Evolutionary conservation across 2,888 invertebrate species (phyloP), one percentile per base, ranked within the genome.

Genomic region (Rhimphoctona megacephalus): DNA sequence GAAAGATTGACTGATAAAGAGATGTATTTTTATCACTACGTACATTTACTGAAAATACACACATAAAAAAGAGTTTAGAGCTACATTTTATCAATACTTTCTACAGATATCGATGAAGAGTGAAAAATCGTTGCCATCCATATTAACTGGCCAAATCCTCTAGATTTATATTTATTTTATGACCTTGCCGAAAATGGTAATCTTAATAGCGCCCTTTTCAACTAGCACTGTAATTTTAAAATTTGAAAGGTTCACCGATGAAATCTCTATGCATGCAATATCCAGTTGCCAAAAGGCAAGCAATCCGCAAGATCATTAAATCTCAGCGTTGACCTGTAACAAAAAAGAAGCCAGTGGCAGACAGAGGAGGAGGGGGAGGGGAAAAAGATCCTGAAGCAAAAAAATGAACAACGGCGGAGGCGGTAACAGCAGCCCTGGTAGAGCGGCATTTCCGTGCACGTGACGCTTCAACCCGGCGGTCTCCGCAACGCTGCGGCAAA

Each of bases 361-460:
- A 61, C 64, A 25, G 22, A 5, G n/a, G 14, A 43, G 64, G 17
- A 54, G 64, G n/a, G n/a, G 49, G 36, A 46, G 30, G 61, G 17
- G 54, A 25, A 30, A 57, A 61, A 25, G 30, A 30, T 61, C 17
- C 30, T 17, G 17, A 67, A 64, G 22, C 14, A 57, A 83, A 70
- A 83, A 83, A 83, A 52, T 76, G 66, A 64, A 81, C 77, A 81
- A 73, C 86, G 81, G 74, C 83, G 66, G 43, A 80, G 76, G 78
- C 64, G 74, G 81, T 43, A 76, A 76, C 70, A 80, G 84, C 81
- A 76, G 85, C 70, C 33, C 66, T 80, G 72, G 86, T 81, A 52
- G 86, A 86, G 83, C 83, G 83, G 86, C 86, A 81, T 86, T 86
- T 86, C 86, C 86, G 86, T 81, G 86, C 86, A 86, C 86, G 86